Evolutionary conservation across 2,797 vertebrate species (phyloP).

Genomic region (Mormyrus proboscirostris): DNA sequence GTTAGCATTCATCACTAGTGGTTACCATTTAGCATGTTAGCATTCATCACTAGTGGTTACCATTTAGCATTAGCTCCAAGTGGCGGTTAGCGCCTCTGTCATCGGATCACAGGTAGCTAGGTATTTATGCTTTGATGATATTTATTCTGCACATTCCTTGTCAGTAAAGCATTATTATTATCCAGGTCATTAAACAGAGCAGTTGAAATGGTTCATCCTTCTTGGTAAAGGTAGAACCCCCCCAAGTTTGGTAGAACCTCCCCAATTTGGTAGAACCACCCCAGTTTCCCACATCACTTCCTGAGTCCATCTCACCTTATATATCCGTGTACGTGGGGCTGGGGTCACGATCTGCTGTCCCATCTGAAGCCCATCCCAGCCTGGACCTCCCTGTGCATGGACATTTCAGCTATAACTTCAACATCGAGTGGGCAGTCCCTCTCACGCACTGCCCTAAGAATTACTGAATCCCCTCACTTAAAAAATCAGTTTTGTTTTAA

Average conservation of each 20-base stretch:
- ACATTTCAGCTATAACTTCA: not conserved
- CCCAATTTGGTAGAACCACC: not conserved
- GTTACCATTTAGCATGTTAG: not conserved
- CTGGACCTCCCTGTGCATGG: constrained; percentile 22
- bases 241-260: not conserved
- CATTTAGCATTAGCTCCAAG: not conserved
- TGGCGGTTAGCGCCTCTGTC: not conserved
- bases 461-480: not conserved
- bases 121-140: not conserved
- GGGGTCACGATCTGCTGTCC: constrained; percentile 35
- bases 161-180: not conserved
- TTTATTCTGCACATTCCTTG: not conserved
- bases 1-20: not conserved
- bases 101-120: not conserved
- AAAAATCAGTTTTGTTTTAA: not conserved
- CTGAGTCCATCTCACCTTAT: constrained; percentile 42
- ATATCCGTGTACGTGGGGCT: constrained; percentile 41
- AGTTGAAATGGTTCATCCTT: not conserved
- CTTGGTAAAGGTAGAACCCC: not conserved
- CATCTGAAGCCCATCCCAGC: constrained; percentile 15
- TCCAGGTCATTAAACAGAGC: not conserved
- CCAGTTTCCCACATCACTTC: not conserved
- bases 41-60: not conserved
- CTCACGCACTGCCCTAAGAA: not conserved
- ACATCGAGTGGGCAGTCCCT: not conserved